Base-by-base conservation (phyloP, 2,888 invertebrate species). In the Lissocephala sabroskyi region DNA sequence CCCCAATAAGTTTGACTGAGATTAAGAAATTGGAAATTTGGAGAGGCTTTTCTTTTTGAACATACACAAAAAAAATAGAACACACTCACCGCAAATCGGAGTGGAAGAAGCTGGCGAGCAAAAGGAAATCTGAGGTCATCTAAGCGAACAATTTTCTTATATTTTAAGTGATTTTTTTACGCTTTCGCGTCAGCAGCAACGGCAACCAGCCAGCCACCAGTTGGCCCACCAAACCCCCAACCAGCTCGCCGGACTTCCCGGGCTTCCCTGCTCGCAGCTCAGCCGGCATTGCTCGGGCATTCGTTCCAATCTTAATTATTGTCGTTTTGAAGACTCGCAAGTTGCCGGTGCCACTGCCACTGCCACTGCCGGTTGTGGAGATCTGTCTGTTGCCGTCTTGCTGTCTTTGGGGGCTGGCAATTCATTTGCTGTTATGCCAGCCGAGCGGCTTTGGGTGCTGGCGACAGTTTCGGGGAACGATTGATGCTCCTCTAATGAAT, bases 301-400 rank as follows among this genome's bases (percentile, higher is more conserved):
- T 65, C 62, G 70, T 56, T 76, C 59, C 74, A 56, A 76, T 74
- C 75, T 74, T 77, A 70, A 70, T 70, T 70, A 66, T 74, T 70
- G 63, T 62, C 77, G 52, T 52, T n/a, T 56, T 53, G 26, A 40
- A 11, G 26, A 58, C 58, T 56, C 37, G 32, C 50, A 43, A 41
- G 33, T 30, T 42, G 33, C 32, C 32, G 39, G 26, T 51, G 43
- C 41, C 30, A 17, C 37, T 16, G 35, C 37, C 35, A 17, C 40
- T 41, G 28, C 43, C 39, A 47, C 40, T 41, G 35, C 42, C 41
- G 35, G 13, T 53, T 32, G 16, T n/a, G n/a, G n/a, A n/a, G n/a
- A n/a, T n/a, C n/a, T n/a, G n/a, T n/a, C n/a, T n/a, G n/a, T n/a
- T n/a, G n/a, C 39, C 33, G 16, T 35, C 10, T 11, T 4, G 19